A percentile compares a stretch with the other conserved stretches of the same genome.
Conservation (phyloP, 2,797 vertebrate species). For the Propithecus deckenii region DNA sequence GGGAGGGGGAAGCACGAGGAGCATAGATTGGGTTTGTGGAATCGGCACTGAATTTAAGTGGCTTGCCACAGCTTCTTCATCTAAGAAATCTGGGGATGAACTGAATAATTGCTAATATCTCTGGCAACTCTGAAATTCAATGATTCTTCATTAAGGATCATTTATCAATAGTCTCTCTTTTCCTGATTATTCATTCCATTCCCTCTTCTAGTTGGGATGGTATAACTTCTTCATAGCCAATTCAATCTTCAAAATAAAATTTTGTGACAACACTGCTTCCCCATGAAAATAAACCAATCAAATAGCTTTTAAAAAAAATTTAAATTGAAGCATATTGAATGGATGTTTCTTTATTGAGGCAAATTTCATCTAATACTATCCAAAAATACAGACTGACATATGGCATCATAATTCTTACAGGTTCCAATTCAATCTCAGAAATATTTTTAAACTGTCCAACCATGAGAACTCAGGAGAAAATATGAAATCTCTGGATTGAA, state of each 20-base stretch:
- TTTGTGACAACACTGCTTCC: not conserved
- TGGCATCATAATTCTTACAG: not conserved
- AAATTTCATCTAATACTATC: constrained; percentile 2
- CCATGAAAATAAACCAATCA: not conserved
- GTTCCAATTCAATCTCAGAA: constrained; percentile 27
- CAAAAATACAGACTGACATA: not conserved
- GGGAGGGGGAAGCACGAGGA: not conserved
- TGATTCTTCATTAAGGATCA: not conserved
- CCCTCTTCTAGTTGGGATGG: not conserved
- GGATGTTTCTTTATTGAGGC: constrained; percentile 27
- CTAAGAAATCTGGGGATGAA: not conserved
- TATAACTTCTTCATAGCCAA: not conserved
- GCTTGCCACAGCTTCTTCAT: not conserved
- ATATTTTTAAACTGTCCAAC: constrained; percentile 23
- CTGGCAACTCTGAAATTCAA: not conserved
- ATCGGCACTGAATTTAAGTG: not conserved
- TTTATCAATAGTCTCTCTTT: not conserved
- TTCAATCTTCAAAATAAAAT: constrained; percentile 21
- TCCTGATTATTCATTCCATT: not conserved
- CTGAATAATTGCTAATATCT: not conserved
- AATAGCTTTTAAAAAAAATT: not conserved
- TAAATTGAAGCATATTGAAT: not conserved
- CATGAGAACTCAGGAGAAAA: constrained; percentile 30
- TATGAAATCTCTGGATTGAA: constrained; percentile 18
- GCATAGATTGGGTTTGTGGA: not conserved